phyloP scores from a whole-genome alignment of 1,140 invertebrate species.

The Drosophila pallidifrons region DNA sequence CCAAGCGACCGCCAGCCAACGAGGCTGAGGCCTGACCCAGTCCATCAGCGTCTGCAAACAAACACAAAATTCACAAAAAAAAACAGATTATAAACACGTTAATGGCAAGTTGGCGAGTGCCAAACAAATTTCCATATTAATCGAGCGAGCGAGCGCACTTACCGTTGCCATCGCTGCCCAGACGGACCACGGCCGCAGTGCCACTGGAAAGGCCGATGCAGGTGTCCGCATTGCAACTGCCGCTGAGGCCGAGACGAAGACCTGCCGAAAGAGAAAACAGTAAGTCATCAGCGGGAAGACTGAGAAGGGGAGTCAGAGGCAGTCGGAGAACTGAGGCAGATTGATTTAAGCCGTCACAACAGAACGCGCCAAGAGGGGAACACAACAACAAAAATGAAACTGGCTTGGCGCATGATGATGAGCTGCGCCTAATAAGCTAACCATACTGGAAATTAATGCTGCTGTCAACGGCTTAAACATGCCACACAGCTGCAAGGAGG shows the following conservation, averaged over 20 bases:
- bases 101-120: constrained; percentile 10
- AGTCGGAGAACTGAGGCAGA: constrained; percentile 51
- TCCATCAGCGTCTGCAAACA: constrained; percentile 42
- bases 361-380: constrained; percentile 33
- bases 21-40: constrained; percentile 60
- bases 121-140: constrained; percentile 65
- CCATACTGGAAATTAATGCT: constrained; percentile 63
- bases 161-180: constrained; percentile 65
- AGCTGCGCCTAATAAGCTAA: constrained; percentile 58
- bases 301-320: constrained; percentile 3
- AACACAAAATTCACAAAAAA: constrained; percentile 11
- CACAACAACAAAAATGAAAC: background rate
- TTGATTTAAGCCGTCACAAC: constrained; percentile 74
- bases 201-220: constrained; percentile 87
- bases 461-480: constrained; percentile 66
- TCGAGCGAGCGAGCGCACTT: constrained; percentile 32
- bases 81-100: constrained; percentile 56
- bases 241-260: constrained; percentile 58
- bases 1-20: constrained; percentile 59
- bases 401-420: background rate
- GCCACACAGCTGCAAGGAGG: constrained; percentile 27
- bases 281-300: constrained; percentile 6
- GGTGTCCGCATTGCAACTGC: constrained; percentile 85
- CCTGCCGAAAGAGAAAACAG: constrained; percentile 33
- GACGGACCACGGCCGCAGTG: constrained; percentile 82